Percentiles rank a stretch among this genome's conserved stretches.
Evolutionary conservation across 2,113 vertebrate species (phyloP).

Genomic region (Pao palembangensis): DNA sequence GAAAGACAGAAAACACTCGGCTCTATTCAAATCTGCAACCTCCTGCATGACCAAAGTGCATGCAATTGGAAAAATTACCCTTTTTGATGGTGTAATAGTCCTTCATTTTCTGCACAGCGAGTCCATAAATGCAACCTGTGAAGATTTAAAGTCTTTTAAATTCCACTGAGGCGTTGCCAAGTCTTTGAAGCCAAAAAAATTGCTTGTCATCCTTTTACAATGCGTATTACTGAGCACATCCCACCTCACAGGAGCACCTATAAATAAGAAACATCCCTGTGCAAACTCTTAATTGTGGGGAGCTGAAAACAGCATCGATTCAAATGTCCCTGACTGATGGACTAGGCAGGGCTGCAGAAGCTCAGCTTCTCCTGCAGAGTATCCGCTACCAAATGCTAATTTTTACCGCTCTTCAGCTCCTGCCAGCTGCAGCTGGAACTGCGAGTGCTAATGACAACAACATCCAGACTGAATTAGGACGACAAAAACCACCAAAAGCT

Average conservation of each 20-base stretch:
- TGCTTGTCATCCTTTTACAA: conserved; percentile 60
- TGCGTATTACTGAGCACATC: conserved; percentile 31
- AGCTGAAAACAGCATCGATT: conserved; percentile 48
- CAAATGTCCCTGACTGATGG: conserved; percentile 13
- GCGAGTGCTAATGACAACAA: conserved; percentile 51
- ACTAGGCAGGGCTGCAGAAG: too few species aligned
- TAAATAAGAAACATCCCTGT: conserved; percentile 57
- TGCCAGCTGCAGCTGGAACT: conserved; percentile 55
- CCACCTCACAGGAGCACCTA: conserved; percentile 17
- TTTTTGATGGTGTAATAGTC: conserved; percentile 39
- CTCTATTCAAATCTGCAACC: background rate
- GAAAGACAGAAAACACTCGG: background rate
- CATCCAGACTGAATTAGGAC: conserved; percentile 54
- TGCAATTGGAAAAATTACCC: conserved; percentile 15
- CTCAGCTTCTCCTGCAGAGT: conserved; percentile 35
- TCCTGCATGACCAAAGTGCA: conserved; percentile 14
- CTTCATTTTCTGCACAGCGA: conserved; percentile 29
- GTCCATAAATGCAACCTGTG: conserved; percentile 41
- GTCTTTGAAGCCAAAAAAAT: conserved; percentile 59
- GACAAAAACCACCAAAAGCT: conserved; percentile 27
- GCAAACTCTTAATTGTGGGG: conserved; percentile 58
- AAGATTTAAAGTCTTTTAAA: conserved; percentile 58
- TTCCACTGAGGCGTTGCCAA: conserved; percentile 57
- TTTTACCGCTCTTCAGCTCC: conserved; percentile 59
- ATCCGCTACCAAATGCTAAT: conserved; percentile 66